phyloP scores from a whole-genome alignment of 2,797 vertebrate genomes.

The Crax fasciolata region DNA sequence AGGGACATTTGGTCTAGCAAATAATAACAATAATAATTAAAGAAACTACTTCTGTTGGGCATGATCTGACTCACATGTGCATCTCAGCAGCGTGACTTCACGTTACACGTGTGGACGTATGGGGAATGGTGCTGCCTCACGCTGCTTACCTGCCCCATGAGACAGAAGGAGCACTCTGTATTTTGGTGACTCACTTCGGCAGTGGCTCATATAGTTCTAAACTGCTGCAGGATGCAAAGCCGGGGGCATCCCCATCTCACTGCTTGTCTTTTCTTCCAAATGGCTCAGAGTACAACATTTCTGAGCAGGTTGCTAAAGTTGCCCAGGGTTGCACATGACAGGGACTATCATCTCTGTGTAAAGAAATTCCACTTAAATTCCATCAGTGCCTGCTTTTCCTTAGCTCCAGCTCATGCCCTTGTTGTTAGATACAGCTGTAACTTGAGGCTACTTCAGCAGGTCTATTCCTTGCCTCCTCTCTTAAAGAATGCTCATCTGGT shows the following conservation, averaged over 20 bases:
- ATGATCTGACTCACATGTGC: background rate
- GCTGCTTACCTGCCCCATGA: background rate
- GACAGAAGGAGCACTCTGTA: background rate
- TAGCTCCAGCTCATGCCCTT: background rate
- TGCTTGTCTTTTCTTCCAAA: constrained; percentile 24
- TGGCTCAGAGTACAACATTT: constrained; percentile 2
- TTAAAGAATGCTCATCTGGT: constrained; percentile 1
- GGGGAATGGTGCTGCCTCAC: background rate
- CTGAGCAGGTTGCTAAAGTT: constrained; percentile 35
- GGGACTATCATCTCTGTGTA: constrained; percentile 17
- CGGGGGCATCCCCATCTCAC: background rate
- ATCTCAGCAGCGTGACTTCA: background rate
- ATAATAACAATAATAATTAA: background rate
- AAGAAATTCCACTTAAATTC: constrained; percentile 72
- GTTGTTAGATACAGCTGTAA: background rate
- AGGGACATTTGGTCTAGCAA: background rate
- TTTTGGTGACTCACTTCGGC: constrained; percentile 20
- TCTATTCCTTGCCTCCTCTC: background rate
- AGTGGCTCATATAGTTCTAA: background rate
- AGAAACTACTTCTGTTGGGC: background rate
- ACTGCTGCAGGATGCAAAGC: constrained; percentile 24
- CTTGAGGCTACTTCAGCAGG: background rate
- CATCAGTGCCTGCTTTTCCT: constrained; percentile 48
- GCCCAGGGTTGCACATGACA: background rate
- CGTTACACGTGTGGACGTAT: background rate